Evolutionary conservation across 2,797 vertebrate genomes (phyloP).

Genomic region (Tiaroga cobitis): DNA sequence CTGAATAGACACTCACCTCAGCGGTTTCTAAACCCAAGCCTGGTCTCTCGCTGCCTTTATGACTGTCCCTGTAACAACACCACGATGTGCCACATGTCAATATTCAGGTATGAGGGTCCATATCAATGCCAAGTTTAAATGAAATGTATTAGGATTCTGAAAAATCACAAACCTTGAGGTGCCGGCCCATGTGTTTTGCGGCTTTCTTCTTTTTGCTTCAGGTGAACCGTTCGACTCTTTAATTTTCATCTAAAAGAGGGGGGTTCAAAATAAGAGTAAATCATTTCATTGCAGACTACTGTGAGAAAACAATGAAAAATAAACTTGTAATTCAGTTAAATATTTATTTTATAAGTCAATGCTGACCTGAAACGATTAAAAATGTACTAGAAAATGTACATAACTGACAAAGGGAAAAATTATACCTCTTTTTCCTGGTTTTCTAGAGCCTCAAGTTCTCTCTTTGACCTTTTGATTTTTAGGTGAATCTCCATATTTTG

Average conservation of each 20-base stretch:
- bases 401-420: neutral
- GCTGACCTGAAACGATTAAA: neutral
- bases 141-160: neutral
- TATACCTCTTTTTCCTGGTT: slow-evolving; percentile 92
- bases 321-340: neutral
- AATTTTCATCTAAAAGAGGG: slow-evolving; percentile 68
- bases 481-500: slow-evolving; percentile 98
- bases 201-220: slow-evolving; percentile 78
- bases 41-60: slow-evolving; percentile 78
- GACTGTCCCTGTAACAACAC: slow-evolving; percentile 67
- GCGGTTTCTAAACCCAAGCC: slow-evolving; percentile 78
- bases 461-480: slow-evolving; percentile 94
- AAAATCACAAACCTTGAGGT: slow-evolving; percentile 63
- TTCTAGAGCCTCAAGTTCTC: slow-evolving; percentile 93
- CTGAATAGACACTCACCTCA: slow-evolving; percentile 64
- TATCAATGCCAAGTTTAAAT: neutral
- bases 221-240: slow-evolving; percentile 71
- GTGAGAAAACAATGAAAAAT: neutral
- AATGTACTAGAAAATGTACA: no score
- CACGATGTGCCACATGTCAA: neutral
- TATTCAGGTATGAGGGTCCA: neutral
- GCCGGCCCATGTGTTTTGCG: slow-evolving; percentile 75
- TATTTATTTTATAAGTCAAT: neutral
- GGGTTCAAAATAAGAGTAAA: neutral
- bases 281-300: neutral